A percentile compares a stretch with the other conserved stretches of the same genome.
phyloP scores from a whole-genome alignment of 1,140 invertebrate genomes.

The Reticulitermes speratus region DNA sequence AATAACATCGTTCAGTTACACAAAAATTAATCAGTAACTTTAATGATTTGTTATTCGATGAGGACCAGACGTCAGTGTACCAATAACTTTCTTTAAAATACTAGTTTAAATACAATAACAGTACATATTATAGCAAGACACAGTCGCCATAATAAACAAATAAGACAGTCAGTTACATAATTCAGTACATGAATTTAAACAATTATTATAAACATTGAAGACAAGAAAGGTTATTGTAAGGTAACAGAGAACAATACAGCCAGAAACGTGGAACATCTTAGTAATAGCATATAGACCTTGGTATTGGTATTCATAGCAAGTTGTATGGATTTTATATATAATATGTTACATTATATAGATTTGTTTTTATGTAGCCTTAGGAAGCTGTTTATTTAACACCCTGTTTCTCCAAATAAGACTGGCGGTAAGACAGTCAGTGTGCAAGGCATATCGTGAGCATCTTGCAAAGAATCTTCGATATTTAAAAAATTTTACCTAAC shows the following conservation, averaged over 20 bases:
- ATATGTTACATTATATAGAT: constrained; percentile 1
- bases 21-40: too few relatives aligned
- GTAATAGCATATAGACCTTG: background rate
- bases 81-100: background rate
- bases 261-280: background rate
- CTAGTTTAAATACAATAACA: background rate
- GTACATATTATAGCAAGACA: background rate
- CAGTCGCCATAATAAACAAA: background rate
- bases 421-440: too few relatives aligned
- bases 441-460: too few relatives aligned
- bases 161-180: background rate
- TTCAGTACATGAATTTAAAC: background rate
- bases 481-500: too few relatives aligned
- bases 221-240: background rate
- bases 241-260: constrained; percentile 12
- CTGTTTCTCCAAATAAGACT: background rate
- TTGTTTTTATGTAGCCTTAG: background rate
- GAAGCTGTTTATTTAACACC: background rate
- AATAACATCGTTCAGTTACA: too few relatives aligned
- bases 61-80: background rate
- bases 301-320: background rate
- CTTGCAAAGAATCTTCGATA: too few relatives aligned
- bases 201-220: constrained; percentile 14
- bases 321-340: background rate
- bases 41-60: too few relatives aligned